Percentiles rank a stretch among this genome's conserved stretches.
These are phyloP conservation scores for Echeneis naucrates DNA, from an alignment of 2,797 vertebrate species.

Conservation along the genomic window DNA sequence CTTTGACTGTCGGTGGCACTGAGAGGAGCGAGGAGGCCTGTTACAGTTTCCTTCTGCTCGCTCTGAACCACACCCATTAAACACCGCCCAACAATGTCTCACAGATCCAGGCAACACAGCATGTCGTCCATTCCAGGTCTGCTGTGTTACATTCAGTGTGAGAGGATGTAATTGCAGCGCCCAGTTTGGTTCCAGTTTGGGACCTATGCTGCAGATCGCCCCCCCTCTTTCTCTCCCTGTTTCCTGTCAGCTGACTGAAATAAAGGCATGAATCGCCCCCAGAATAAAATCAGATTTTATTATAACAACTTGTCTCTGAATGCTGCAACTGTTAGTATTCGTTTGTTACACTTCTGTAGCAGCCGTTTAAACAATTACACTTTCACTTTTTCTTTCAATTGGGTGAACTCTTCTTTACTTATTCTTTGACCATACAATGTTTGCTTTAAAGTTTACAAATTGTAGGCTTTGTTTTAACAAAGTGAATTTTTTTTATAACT, in stretches of 20 bases:
- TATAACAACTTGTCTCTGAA: background rate
- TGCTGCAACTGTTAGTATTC: background rate
- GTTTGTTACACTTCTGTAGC: background rate
- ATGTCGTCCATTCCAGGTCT: background rate
- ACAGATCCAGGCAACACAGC: conserved; percentile 4
- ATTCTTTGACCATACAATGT: too few relatives aligned
- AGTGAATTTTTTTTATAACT: too few relatives aligned
- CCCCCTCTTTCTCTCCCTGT: too few relatives aligned
- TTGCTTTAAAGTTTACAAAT: too few relatives aligned
- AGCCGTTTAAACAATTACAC: background rate
- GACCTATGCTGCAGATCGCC: too few relatives aligned
- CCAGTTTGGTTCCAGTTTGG: too few relatives aligned
- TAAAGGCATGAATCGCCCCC: too few relatives aligned
- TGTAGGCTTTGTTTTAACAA: too few relatives aligned
- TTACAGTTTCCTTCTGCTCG: conserved; percentile 20
- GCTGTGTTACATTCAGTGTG: background rate
- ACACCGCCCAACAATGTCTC: background rate
- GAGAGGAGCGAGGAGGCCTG: background rate
- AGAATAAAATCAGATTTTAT: too few relatives aligned
- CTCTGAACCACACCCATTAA: conserved; percentile 52
- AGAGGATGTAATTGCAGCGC: too few relatives aligned
- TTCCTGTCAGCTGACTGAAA: too few relatives aligned
- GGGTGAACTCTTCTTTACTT: too few relatives aligned
- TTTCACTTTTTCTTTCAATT: background rate
- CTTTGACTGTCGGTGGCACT: conserved; percentile 1